These are phyloP conservation scores for Capitulum mitella DNA, from an alignment of 2,888 invertebrate genomes.

Conservation along the genomic window DNA sequence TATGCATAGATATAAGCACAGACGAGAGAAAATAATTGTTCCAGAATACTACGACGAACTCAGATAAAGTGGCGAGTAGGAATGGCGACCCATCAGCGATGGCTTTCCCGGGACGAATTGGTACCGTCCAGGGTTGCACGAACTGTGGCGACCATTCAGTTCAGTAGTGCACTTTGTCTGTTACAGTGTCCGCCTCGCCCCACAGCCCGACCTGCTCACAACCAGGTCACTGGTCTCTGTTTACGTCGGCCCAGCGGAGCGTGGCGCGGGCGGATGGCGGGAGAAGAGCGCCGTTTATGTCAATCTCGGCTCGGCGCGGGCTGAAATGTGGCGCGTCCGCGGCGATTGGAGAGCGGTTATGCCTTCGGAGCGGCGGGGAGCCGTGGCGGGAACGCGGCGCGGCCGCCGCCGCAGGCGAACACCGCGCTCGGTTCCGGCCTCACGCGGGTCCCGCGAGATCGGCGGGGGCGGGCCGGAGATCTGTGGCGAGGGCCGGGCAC, in stretches of 20 bases:
- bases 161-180: too few relatives aligned
- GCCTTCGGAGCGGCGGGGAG: not conserved
- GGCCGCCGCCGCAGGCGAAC: not conserved
- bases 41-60: too few relatives aligned
- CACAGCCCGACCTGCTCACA: too few relatives aligned
- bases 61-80: too few relatives aligned
- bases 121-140: too few relatives aligned
- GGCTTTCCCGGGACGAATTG: too few relatives aligned
- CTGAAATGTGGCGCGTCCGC: not conserved
- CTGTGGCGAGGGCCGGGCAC: not conserved
- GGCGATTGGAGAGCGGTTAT: not conserved
- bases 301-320: not conserved
- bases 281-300: not conserved
- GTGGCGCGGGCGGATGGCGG: not conserved
- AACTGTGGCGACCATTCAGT: too few relatives aligned
- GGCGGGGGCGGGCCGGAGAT: not conserved
- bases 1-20: too few relatives aligned
- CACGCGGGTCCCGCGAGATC: not conserved
- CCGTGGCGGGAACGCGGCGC: not conserved
- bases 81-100: too few relatives aligned
- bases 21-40: too few relatives aligned
- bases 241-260: not conserved
- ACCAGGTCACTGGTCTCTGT: not conserved
- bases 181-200: too few relatives aligned
- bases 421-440: not conserved